Conservation (phyloP, 2,888 invertebrate genomes). For the Carabus problematicus region DNA sequence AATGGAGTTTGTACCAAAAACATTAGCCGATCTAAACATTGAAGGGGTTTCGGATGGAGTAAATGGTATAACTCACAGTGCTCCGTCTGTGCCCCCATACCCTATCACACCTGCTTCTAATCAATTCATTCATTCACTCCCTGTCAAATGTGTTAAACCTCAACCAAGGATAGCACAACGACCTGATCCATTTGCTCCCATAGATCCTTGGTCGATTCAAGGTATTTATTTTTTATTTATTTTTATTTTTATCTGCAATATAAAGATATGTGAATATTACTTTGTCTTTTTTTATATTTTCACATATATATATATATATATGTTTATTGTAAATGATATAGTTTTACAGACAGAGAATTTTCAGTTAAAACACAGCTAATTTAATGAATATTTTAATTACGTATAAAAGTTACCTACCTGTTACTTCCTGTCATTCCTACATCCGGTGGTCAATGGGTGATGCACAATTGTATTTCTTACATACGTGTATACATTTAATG, state of each 20-base stretch:
- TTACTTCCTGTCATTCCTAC: background rate
- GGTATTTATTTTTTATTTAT: conserved; percentile 57
- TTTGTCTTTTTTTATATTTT: background rate
- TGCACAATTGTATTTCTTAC: background rate
- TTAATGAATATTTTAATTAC: conserved; percentile 3
- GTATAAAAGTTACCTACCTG: background rate
- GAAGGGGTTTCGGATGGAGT: conserved; percentile 71
- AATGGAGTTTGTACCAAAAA: conserved; percentile 90
- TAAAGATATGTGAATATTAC: background rate
- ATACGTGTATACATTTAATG: background rate
- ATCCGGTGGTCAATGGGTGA: background rate
- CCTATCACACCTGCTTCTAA: conserved; percentile 40
- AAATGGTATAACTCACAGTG: conserved; percentile 69
- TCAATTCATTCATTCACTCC: conserved; percentile 43
- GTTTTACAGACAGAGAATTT: background rate
- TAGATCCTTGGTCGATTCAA: conserved; percentile 69
- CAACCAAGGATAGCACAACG: conserved; percentile 56
- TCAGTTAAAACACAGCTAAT: conserved; percentile 11
- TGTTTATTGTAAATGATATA: background rate
- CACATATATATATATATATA: background rate
- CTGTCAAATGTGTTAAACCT: conserved; percentile 12
- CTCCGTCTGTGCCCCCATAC: conserved; percentile 51
- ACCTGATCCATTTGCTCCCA: conserved; percentile 59
- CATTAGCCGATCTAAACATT: conserved; percentile 85
- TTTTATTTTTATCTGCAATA: conserved; percentile 42